Base-by-base conservation (phyloP, 2,113 vertebrate genomes). In the Datnioides undecimradiatus region DNA sequence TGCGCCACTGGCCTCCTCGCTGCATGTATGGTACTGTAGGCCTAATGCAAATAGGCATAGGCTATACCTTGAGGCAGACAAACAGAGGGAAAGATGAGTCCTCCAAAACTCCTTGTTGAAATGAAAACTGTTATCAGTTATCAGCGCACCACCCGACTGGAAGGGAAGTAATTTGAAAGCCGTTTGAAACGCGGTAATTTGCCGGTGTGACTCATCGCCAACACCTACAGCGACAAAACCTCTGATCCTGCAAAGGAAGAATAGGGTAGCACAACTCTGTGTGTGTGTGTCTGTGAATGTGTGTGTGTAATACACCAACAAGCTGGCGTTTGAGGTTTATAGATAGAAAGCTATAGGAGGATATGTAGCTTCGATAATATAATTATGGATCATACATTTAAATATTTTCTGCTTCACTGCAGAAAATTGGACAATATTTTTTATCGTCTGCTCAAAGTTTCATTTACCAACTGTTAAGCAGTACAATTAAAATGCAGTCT, bases 71-170 rank as follows among this genome's bases (percentile, higher is more conserved):
- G 31, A 83, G 87, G 82, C 72, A 84, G 79, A 88, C 84, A 84
- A 89, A 90, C 81, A 87, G 79, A 88, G 73, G 72, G 80, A 86
- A 51, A 79, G 84, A 87, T 59, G 79, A 93, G 94, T 92, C 93
- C 92, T 95, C 90, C 88, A 94, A 91, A 94, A 91, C 92, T 94
- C 93, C 91, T 94, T 93, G 91, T 93, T 90, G 87, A 91, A 93
- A 91, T 92, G 90, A 93, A 94, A 95, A 93, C 87, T 94, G 93
- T 95, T 95, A 95, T 95, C 92, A 71, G 94, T 95, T 94, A 95
- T 95, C 93, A 92, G 92, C 52, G 78, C 91, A 79, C 89, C 88
- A 88, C 85, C 91, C 68, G 69, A 94, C 93, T 94, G 93, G 90
- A 93, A 93, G 92, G 92, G 91, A 94, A 95, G 95, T 94, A 77